Base-by-base conservation (phyloP, 2,888 invertebrate genomes). In the Drosophila affinis region DNA sequence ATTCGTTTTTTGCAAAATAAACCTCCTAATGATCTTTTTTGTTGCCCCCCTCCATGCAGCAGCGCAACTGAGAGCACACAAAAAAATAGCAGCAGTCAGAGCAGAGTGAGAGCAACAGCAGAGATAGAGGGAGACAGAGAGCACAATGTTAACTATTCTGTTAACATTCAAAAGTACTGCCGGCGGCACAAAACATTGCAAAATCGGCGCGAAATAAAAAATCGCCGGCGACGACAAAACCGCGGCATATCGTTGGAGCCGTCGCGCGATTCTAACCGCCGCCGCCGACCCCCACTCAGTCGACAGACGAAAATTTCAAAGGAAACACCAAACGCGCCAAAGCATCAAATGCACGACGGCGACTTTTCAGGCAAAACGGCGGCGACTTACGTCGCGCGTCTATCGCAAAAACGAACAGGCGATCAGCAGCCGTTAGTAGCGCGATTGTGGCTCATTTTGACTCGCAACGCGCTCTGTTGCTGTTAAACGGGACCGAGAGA, bases 371-470 rank as follows among this genome's bases (percentile, higher is more conserved):
- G 76, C 85, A 76, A 85, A 85, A 85, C 88, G 83, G 83, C 82
- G 88, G 86, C 88, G 88, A 84, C 88, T 83, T 87, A 88, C 84
- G 91, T 90, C 90, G 91, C 91, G 90, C 91, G 91, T 91, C 91
- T 91, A 91, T 91, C 91, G 91, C 91, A 90, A 91, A 90, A 88
- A 86, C 72, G 71, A 91, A 88, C 89, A 91, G 91, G 91, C 80
- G 75, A 79, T 34, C 90, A 91, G 87, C 54, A 62, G 62, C 29
- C 34, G 10, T 5, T 9, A 74, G 73, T 52, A 58, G 70, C 53
- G 32, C 49, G 48, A 61, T 18, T 56, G 39, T 54, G 17, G 39
- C 56, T 64, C 55, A 54, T 47, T 59, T 68, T 72, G 44, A 34
- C 54, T 51, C 29, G 24, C 46, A 21, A 47, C 34, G n/a, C 14